Conservation (phyloP, 1,140 invertebrate genomes). For the Probaryconus sp. region DNA sequence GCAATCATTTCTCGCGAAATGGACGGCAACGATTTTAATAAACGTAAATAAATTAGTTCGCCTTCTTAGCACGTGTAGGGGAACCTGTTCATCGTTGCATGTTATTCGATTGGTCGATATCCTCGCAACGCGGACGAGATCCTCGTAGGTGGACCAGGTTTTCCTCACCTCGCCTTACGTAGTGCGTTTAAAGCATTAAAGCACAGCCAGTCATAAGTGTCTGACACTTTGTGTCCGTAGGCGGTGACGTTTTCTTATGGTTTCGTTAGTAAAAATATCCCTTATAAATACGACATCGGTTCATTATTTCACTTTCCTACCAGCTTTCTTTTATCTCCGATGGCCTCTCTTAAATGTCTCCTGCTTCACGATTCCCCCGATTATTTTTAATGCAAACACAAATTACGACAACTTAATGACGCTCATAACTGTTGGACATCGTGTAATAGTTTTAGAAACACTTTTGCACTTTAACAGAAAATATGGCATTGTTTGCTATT, state of each 20-base stretch:
- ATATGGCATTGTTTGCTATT: no score
- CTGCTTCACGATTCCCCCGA: constrained; percentile 13
- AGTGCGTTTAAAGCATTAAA: constrained; percentile 40
- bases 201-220: constrained; percentile 49
- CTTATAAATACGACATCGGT: constrained; percentile 54
- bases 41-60: constrained; percentile 54
- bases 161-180: constrained; percentile 60
- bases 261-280: constrained; percentile 50
- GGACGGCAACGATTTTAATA: constrained; percentile 38
- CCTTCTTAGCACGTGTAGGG: constrained; percentile 69
- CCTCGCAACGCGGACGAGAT: constrained; percentile 38
- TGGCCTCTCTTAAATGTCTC: constrained; percentile 25
- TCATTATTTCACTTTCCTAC: constrained; percentile 47
- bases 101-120: constrained; percentile 64
- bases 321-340: constrained; percentile 45
- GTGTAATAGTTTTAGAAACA: no score
- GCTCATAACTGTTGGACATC: no score
- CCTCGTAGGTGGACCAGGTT: constrained; percentile 66
- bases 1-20: constrained; percentile 1
- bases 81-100: constrained; percentile 70
- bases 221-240: constrained; percentile 47
- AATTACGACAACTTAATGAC: no score
- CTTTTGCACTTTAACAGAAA: no score
- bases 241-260: constrained; percentile 38
- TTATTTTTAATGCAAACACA: no score